Percentiles rank a stretch among this genome's conserved stretches.
Conservation (phyloP, 2,113 vertebrate species). For the human (Homo sapiens) region DNA sequence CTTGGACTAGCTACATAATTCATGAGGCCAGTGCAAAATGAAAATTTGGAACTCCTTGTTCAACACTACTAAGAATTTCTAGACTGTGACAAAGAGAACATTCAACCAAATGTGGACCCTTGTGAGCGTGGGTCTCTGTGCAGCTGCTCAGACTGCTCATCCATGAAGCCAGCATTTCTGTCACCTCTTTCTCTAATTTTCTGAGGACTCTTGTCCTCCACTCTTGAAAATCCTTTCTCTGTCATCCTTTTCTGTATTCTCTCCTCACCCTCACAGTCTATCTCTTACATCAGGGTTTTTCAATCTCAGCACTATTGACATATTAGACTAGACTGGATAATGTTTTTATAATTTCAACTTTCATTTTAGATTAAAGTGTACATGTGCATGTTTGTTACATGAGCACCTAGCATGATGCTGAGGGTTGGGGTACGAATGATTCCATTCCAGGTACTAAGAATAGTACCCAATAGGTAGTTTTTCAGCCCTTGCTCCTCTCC, state of each 20-base stretch:
- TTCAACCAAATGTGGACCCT: neutral
- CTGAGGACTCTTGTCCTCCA: neutral
- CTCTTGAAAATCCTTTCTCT: neutral
- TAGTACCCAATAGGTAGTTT: no score
- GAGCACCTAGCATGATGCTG: no score
- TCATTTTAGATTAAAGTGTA: no score
- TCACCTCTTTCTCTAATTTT: neutral
- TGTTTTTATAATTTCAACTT: no score
- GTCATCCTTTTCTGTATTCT: neutral
- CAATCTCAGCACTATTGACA: neutral
- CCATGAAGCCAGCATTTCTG: neutral
- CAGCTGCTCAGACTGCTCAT: fast-evolving
- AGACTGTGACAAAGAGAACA: neutral
- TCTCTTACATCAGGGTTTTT: neutral
- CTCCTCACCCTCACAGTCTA: fast-evolving
- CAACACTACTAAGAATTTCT: neutral
- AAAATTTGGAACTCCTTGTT: neutral
- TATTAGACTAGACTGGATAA: neutral
- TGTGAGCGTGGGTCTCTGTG: neutral
- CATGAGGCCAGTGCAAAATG: neutral
- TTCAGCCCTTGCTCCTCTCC: no score
- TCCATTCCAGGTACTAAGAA: no score
- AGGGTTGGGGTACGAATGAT: no score
- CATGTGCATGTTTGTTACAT: no score
- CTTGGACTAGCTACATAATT: neutral